Conservation (phyloP, 2,797 vertebrate genomes). For the Syngnathus rostellatus region DNA sequence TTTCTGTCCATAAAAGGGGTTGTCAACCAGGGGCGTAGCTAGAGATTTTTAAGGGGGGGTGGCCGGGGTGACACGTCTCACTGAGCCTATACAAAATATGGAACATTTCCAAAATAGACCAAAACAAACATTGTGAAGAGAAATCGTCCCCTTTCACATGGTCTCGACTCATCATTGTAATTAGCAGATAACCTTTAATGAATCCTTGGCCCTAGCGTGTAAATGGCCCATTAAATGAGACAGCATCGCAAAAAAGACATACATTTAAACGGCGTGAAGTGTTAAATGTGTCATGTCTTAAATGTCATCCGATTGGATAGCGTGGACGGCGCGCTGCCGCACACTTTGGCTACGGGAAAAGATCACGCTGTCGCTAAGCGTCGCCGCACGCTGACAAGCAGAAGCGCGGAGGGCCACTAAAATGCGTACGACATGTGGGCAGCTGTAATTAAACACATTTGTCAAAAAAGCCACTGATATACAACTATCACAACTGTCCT, state of each 20-base stretch:
- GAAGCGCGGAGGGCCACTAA: constrained; percentile 14
- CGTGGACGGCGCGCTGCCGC: constrained; percentile 29
- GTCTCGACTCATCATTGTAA: constrained; percentile 62
- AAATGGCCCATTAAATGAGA: constrained; percentile 64
- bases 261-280: constrained; percentile 23
- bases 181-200: constrained; percentile 78
- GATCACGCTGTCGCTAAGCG: constrained; percentile 48
- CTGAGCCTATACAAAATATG: too few relatives aligned
- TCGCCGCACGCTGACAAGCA: constrained; percentile 19
- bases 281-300: constrained; percentile 48
- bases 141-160: constrained; percentile 35
- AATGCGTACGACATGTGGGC: constrained; percentile 13
- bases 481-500: background rate
- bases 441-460: constrained; percentile 13
- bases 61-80: too few relatives aligned
- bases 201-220: constrained; percentile 50
- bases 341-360: constrained; percentile 44
- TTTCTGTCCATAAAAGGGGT: background rate
- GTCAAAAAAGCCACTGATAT: constrained; percentile 12
- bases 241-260: constrained; percentile 5
- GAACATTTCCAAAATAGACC: background rate
- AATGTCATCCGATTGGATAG: constrained; percentile 65
- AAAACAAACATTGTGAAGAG: constrained; percentile 20
- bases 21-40: too few relatives aligned
- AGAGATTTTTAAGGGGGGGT: too few relatives aligned